phyloP scores from a whole-genome alignment of 1,140 invertebrate genomes.

The Callitettix versicolor region DNA sequence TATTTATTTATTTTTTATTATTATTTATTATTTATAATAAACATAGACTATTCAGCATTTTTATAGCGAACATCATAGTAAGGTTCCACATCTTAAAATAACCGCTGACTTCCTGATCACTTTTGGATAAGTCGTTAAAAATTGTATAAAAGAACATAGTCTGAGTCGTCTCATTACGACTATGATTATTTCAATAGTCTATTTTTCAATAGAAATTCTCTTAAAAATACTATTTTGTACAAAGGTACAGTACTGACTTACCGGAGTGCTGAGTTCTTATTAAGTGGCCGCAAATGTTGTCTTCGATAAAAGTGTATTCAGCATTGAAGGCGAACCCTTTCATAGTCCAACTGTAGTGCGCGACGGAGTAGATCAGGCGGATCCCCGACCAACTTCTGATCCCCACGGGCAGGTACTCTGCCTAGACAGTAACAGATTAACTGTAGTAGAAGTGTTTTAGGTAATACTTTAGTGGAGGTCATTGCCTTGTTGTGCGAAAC shows the following conservation, averaged over 20 bases:
- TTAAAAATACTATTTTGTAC: neutral
- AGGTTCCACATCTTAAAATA: slow-evolving; percentile 6
- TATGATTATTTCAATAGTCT: neutral
- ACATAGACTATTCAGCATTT: no score
- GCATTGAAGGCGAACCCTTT: slow-evolving; percentile 54
- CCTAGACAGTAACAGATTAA: slow-evolving; percentile 28
- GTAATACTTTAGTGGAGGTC: no score
- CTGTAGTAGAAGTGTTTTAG: no score
- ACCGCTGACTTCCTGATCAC: no score
- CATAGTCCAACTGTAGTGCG: slow-evolving; percentile 48
- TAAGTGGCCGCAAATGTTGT: slow-evolving; percentile 52
- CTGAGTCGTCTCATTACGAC: neutral
- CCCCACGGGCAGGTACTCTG: slow-evolving; percentile 56
- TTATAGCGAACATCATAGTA: no score
- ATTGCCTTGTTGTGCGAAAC: no score
- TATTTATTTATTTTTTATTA: no score
- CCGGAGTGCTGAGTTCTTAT: slow-evolving; percentile 49
- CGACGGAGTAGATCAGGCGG: slow-evolving; percentile 54
- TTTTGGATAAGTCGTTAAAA: neutral
- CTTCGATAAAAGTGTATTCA: slow-evolving; percentile 54
- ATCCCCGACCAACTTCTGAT: slow-evolving; percentile 55
- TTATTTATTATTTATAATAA: no score
- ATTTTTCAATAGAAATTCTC: neutral
- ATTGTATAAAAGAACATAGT: neutral
- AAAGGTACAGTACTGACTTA: slow-evolving; percentile 19